Evolutionary conservation across 2,797 vertebrate genomes (phyloP), one percentile per base, ranked within the genome.

Genomic region (Hydrocynus forskahlii): DNA sequence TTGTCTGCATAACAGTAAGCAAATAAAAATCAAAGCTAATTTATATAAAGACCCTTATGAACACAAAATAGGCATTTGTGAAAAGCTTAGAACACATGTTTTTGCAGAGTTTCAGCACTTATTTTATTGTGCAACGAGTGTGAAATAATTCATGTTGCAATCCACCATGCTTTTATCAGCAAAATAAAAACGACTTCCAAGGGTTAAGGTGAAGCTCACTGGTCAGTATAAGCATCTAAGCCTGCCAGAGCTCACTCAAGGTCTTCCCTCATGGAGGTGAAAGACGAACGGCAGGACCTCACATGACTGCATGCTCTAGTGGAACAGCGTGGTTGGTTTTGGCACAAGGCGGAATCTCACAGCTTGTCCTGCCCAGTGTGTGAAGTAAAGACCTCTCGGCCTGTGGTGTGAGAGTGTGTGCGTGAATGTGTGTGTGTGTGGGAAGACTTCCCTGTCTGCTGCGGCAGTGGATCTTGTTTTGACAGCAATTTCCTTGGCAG

Each of bases 401-500:
- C 77, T 81, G 78, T 75, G 84, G 57, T 60, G 77, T 72, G 54
- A 45, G 67, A 70, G 67, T n/a, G 72, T 81, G 62, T 50, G 50
- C 50, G 29, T 81, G 68, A 43, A 76, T 74, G 14, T 63, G 77
- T 64, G 63, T 84, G 79, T 69, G 75, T 81, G 71, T 78, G 80
- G 70, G 70, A 84, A 84, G 59, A 71, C 57, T 16, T 75, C 71
- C 23, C 50, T 79, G 82, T 71, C 75, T 77, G 45, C 52, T 70
- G 19, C 43, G 29, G 9, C 75, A 63, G 77, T 82, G 80, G 71
- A 85, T 85, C 76, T 83, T 83, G 75, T 86, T 86, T 83, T 79
- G 84, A 86, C 84, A 81, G 82, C 69, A 69, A 83, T 83, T 81
- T 83, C 84, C 79, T 86, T 86, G 81, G 79, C 79, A 83, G 54